Evolutionary conservation across 2,797 vertebrate species (phyloP).

Genomic region (Aldrovandia affinis): DNA sequence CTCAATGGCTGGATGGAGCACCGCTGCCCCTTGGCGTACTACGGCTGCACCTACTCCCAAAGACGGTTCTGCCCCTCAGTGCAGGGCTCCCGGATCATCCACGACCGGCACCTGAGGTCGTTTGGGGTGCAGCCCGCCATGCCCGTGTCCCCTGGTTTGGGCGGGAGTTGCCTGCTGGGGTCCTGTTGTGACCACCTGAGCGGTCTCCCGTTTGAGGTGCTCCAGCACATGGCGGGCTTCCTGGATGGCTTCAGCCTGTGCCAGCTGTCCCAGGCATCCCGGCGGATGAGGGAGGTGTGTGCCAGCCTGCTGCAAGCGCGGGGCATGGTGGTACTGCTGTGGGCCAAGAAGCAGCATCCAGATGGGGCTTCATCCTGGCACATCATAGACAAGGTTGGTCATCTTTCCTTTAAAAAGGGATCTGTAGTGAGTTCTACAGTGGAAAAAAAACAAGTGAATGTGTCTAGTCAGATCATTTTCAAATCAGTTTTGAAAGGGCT

Average conservation of each 20-base stretch:
- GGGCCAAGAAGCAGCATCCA: constrained; percentile 84
- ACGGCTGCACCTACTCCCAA: constrained; percentile 97
- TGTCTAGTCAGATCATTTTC: neutral
- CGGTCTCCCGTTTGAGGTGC: constrained; percentile 90
- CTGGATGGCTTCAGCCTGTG: constrained; percentile 96
- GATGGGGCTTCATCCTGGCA: constrained; percentile 90
- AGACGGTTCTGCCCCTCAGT: constrained; percentile 95
- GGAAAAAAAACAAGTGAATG: neutral
- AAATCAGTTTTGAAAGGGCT: neutral
- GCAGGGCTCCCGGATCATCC: constrained; percentile 93
- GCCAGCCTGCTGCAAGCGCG: constrained; percentile 92
- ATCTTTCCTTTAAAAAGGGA: neutral
- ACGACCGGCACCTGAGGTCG: constrained; percentile 91
- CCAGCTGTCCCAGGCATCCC: constrained; percentile 92
- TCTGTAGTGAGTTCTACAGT: neutral
- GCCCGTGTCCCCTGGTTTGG: constrained; percentile 66
- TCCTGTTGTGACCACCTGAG: constrained; percentile 84
- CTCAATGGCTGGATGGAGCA: constrained; percentile 99
- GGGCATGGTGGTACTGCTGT: constrained; percentile 96
- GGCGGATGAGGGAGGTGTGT: constrained; percentile 93
- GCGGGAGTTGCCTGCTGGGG: constrained; percentile 67
- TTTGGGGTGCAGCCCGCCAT: constrained; percentile 91
- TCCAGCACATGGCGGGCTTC: constrained; percentile 93
- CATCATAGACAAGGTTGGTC: constrained; percentile 90
- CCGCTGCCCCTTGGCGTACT: constrained; percentile 95